Conservation (phyloP, 1,140 invertebrate species). For the Drosophila ironensis region DNA sequence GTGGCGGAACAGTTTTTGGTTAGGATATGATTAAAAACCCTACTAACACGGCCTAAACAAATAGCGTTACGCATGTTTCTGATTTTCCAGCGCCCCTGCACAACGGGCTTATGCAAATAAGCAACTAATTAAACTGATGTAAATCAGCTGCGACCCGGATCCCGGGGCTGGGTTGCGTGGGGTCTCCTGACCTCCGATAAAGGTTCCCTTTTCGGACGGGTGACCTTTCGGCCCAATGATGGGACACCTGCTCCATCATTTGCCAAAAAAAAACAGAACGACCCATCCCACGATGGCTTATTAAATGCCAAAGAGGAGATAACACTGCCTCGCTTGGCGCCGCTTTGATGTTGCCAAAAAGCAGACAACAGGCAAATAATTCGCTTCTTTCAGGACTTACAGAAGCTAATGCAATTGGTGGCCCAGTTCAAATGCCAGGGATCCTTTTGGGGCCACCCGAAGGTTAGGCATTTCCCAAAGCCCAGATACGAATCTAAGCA, state of each 20-base stretch:
- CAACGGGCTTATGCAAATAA: conserved; percentile 61
- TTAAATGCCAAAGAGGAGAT: conserved; percentile 33
- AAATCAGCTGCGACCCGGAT: conserved; percentile 49
- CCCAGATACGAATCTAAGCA: too few relatives aligned
- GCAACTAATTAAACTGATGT: conserved; percentile 71
- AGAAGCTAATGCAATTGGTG: conserved; percentile 15
- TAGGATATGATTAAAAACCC: conserved; percentile 41
- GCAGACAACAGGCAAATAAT: conserved; percentile 21
- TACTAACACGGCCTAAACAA: conserved; percentile 62
- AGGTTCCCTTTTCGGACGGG: conserved; percentile 17
- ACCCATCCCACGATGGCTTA: conserved; percentile 6
- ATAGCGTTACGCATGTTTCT: conserved; percentile 66
- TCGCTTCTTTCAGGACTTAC: conserved; percentile 12
- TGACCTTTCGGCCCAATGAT: conserved; percentile 41
- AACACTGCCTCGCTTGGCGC: conserved; percentile 5
- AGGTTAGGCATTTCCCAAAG: neutral
- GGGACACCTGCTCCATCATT: conserved; percentile 41
- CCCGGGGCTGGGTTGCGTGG: neutral
- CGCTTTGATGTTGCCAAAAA: conserved; percentile 43
- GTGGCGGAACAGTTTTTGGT: conserved; percentile 22
- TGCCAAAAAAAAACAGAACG: conserved; percentile 2
- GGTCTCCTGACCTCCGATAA: neutral
- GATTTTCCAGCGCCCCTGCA: conserved; percentile 33
- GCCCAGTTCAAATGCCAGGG: conserved; percentile 6
- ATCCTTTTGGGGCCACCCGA: conserved; percentile 1